A percentile compares a stretch with the other conserved stretches of the same genome.
Evolutionary conservation across 2,888 invertebrate genomes (phyloP).

Genomic region (Sinotaia quadrata): DNA sequence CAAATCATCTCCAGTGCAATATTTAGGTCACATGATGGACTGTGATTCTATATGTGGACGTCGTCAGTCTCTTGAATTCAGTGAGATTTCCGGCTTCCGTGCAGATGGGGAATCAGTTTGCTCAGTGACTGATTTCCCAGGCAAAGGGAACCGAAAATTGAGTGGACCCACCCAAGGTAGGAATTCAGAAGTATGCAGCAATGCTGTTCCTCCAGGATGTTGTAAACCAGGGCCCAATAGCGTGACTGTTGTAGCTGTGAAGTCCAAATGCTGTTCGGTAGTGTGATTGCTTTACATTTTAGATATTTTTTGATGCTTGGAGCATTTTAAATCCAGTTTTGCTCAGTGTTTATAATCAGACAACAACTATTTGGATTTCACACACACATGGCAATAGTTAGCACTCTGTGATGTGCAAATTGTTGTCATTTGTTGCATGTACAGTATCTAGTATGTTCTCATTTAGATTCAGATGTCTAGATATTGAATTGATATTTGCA

Average conservation of each 20-base stretch:
- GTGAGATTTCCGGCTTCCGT: slow-evolving; percentile 43
- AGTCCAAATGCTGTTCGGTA: slow-evolving; percentile 64
- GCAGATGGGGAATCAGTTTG: slow-evolving; percentile 17
- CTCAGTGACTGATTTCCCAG: slow-evolving; percentile 7
- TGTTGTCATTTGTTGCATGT: too few species aligned
- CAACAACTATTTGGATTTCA: too few species aligned
- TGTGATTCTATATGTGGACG: slow-evolving; percentile 18
- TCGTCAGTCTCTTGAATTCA: slow-evolving; percentile 35
- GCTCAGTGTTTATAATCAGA: too few species aligned
- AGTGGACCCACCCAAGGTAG: neutral
- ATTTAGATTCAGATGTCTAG: too few species aligned
- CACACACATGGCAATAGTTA: too few species aligned
- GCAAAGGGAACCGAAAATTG: neutral
- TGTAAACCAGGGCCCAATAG: slow-evolving; percentile 17
- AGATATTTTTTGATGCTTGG: too few species aligned
- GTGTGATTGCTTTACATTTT: slow-evolving; percentile 45
- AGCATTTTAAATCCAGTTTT: too few species aligned
- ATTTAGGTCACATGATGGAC: slow-evolving; percentile 29
- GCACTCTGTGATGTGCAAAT: too few species aligned
- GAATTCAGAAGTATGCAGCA: neutral
- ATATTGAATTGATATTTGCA: too few species aligned
- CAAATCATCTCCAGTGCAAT: slow-evolving; percentile 28
- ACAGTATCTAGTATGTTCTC: too few species aligned
- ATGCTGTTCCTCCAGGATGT: slow-evolving; percentile 10
- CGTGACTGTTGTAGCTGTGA: slow-evolving; percentile 43